Evolutionary conservation across 2,888 invertebrate species (phyloP).

Genomic region (Drosophila pseudotakahashii): DNA sequence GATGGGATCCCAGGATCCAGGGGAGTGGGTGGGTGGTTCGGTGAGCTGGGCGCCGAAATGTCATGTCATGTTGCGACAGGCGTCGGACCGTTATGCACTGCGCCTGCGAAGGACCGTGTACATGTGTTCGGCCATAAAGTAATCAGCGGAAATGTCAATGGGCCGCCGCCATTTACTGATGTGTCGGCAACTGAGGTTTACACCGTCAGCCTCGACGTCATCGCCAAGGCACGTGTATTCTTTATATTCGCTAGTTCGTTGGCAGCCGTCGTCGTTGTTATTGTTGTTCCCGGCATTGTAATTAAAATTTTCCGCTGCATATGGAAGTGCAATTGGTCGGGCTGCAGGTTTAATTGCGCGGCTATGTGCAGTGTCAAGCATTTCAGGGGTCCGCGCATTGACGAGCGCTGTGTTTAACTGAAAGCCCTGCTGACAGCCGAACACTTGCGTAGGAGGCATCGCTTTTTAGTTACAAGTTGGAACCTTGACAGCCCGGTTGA

Average conservation of each 20-base stretch:
- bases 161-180: slow-evolving; percentile 78
- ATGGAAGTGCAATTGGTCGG: slow-evolving; percentile 58
- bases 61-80: slow-evolving; percentile 72
- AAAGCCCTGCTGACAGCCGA: background rate
- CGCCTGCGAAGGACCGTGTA: slow-evolving; percentile 12
- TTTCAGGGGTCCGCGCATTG: slow-evolving; percentile 50
- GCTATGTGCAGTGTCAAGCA: slow-evolving; percentile 51
- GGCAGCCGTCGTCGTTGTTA: slow-evolving; percentile 19
- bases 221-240: slow-evolving; percentile 42
- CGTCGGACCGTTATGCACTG: slow-evolving; percentile 56
- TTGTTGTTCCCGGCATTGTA: slow-evolving; percentile 53
- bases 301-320: slow-evolving; percentile 74
- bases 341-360: slow-evolving; percentile 60
- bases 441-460: background rate
- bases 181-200: slow-evolving; percentile 76
- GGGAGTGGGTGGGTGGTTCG: slow-evolving; percentile 6
- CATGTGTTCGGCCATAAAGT: slow-evolving; percentile 70
- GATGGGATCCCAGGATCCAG: background rate
- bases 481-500: slow-evolving; percentile 8
- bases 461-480: slow-evolving; percentile 13
- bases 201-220: slow-evolving; percentile 45
- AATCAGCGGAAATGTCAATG: slow-evolving; percentile 81
- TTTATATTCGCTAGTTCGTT: slow-evolving; percentile 21
- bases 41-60: slow-evolving; percentile 57
- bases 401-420: slow-evolving; percentile 47